Conservation (phyloP, 2,113 vertebrate species). For the Hemibates koningsi region DNA sequence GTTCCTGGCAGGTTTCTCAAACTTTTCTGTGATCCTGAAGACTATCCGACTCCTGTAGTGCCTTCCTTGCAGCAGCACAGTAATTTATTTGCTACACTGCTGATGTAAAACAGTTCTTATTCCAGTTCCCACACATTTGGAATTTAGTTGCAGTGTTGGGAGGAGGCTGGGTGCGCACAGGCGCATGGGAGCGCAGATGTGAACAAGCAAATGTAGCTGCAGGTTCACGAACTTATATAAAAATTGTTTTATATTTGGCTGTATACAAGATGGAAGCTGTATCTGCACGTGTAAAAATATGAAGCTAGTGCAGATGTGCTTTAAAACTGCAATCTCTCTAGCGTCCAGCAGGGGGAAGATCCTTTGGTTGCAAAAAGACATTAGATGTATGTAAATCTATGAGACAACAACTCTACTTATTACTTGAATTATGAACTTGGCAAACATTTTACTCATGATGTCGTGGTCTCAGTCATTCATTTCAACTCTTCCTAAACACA, state of each 20-base stretch:
- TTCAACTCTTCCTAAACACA: neutral
- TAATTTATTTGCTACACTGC: neutral
- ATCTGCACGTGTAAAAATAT: neutral
- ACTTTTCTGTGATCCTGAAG: neutral
- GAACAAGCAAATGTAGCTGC: neutral
- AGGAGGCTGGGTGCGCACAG: neutral
- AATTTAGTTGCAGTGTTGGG: neutral
- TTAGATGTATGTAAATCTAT: neutral
- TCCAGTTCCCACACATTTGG: neutral
- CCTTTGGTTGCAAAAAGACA: neutral
- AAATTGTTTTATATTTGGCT: neutral
- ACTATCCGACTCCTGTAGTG: neutral
- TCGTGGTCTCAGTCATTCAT: neutral
- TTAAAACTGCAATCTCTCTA: neutral
- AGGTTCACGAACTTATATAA: neutral
- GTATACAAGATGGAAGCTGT: too few species aligned
- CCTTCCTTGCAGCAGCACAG: neutral
- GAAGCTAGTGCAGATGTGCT: neutral
- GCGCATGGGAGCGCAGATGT: neutral
- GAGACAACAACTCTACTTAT: neutral
- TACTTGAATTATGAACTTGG: neutral
- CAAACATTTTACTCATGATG: neutral
- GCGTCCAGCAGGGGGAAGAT: neutral
- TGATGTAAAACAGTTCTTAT: neutral
- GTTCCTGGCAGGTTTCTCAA: neutral